Evolutionary conservation across 53 echinoderm and acorn worm genomes (phyloP).

Genomic region (Zoroaster sp.): DNA sequence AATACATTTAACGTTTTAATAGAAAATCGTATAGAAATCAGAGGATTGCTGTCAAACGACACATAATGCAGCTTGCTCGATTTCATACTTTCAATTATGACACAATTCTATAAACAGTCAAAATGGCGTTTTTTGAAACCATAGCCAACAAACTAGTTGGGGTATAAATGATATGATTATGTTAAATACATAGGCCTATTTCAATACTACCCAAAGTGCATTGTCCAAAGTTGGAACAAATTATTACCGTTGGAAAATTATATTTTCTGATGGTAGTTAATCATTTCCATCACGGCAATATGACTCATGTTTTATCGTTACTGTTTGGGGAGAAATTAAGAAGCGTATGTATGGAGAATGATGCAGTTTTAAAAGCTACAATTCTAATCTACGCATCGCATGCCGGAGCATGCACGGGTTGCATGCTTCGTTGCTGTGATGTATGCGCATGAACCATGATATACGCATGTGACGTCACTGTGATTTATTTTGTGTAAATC

Average conservation of each 20-base stretch:
- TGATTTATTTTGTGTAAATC: neutral
- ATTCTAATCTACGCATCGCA: neutral
- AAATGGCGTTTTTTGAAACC: too few relatives aligned
- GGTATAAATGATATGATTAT: too few relatives aligned
- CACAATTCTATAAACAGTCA: too few relatives aligned
- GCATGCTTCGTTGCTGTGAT: neutral
- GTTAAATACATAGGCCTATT: too few relatives aligned
- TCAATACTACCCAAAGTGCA: too few relatives aligned
- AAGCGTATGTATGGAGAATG: neutral
- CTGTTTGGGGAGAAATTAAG: neutral
- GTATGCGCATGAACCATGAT: neutral
- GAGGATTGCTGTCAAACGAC: too few relatives aligned
- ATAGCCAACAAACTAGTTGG: too few relatives aligned
- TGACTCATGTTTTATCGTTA: neutral
- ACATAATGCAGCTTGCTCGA: too few relatives aligned
- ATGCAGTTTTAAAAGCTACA: neutral
- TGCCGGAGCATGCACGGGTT: conserved; percentile 5
- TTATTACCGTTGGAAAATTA: neutral
- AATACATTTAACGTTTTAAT: too few relatives aligned
- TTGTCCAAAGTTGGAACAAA: neutral
- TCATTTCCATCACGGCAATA: neutral
- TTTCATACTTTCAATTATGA: too few relatives aligned
- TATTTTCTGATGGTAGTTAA: neutral
- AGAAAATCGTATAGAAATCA: too few relatives aligned
- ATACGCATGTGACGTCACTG: neutral